Base-by-base conservation (phyloP, 2,113 vertebrate genomes). In the Coturnix japonica region DNA sequence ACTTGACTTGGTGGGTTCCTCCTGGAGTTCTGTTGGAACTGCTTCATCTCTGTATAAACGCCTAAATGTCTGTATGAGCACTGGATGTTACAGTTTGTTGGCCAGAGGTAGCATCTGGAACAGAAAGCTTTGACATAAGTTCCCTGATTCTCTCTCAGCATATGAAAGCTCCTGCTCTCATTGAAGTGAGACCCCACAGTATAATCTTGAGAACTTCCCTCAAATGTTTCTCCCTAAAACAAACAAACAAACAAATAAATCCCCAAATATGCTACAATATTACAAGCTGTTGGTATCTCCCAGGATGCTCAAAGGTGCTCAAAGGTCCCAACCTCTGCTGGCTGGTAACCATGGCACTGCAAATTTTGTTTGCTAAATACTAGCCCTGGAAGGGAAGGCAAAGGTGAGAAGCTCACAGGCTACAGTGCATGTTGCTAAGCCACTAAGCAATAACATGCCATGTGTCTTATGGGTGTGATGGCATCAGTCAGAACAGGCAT, bases 361-460 rank as follows among this genome's bases (percentile, higher is more conserved):
- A 87, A 85, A 90, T 59, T 93, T 51, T 92, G 85, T 95, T 96
- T 95, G 92, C 76, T 95, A 97, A 96, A 96, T 96, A 96, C 85
- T 95, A 87, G 82, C 91, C 82, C 87, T 74, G 66, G 89, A 85
- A 91, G 89, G 71, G 41, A 78, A 96, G 92, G 85, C 93, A 87
- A 96, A 91, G 94, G 88, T 78, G 69, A 97, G 89, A 74, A 71
- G 77, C 83, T 94, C 13, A 1, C 66, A 93, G 69, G 80, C 47
- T 66, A 37, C 1, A 31, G 67, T 67, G 49, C 70, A 86, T 65
- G 95, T 88, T 96, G 82, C 96, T 95, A 93, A 92, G 90, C 85
- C 92, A 94, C 92, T 71, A 71, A 57, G 83, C 85, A 93, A 67
- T 89, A 89, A 95, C 79, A 90, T 60, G 81, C 78, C 87, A 18